phyloP scores from a whole-genome alignment of 1,140 invertebrate species.

The Drosophila nigromelanica region DNA sequence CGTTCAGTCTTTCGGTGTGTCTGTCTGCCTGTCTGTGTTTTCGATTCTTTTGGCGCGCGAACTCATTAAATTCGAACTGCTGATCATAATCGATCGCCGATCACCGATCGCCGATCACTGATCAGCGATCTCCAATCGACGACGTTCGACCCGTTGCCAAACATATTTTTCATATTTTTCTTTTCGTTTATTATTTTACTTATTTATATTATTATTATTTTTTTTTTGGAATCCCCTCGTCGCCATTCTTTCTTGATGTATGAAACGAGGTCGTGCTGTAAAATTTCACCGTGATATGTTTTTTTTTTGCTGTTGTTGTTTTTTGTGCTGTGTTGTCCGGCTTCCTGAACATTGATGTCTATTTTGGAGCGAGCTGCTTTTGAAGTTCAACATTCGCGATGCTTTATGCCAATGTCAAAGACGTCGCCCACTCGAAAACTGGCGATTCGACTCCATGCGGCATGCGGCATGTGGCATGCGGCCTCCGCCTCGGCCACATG shows the following conservation, averaged over 20 bases:
- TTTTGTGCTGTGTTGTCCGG: slow-evolving; percentile 23
- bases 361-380: slow-evolving; percentile 63
- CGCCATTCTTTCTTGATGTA: slow-evolving; percentile 42
- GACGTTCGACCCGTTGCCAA: slow-evolving; percentile 58
- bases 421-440: slow-evolving; percentile 60
- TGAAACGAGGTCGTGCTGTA: slow-evolving; percentile 43
- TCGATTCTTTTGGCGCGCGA: slow-evolving; percentile 51
- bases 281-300: slow-evolving; percentile 65
- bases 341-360: slow-evolving; percentile 66
- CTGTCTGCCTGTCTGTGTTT: slow-evolving; percentile 3
- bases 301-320: slow-evolving; percentile 5
- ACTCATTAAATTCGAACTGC: slow-evolving; percentile 75
- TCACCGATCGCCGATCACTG: slow-evolving; percentile 20
- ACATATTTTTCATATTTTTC: slow-evolving; percentile 53
- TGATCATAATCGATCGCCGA: slow-evolving; percentile 53
- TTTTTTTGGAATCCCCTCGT: slow-evolving; percentile 23
- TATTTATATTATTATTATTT: slow-evolving; percentile 29
- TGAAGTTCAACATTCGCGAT: slow-evolving; percentile 45
- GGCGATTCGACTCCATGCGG: background rate
- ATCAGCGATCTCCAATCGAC: slow-evolving; percentile 4
- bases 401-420: slow-evolving; percentile 54
- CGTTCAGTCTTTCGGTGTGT: background rate
- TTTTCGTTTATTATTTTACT: background rate
- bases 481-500: slow-evolving; percentile 46
- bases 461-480: slow-evolving; percentile 1